Base-by-base conservation (phyloP, 2,113 vertebrate species). In the Festucalex cinctus region DNA sequence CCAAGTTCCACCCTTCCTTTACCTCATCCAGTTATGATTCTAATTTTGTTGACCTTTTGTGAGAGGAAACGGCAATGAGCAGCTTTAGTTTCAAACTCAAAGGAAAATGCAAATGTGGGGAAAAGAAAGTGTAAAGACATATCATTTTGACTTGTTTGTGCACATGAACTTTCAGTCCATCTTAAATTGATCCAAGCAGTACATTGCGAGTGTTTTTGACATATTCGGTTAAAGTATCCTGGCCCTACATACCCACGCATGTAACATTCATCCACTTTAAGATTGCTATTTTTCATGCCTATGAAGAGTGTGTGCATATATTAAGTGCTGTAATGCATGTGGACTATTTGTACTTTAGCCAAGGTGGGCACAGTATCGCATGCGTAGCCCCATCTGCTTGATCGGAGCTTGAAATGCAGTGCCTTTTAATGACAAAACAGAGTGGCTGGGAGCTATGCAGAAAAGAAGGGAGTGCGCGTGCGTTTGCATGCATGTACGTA, bases 361-460 rank as follows among this genome's bases (percentile, higher is more conserved):
- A 83, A 78, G 83, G 82, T 83, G 79, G 77, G 79, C 77, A 75
- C 86, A 76, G 82, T 81, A 75, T 65, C 77, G 85, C 85, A 83
- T 80, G 84, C 86, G 62, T 82, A 76, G 81, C 80, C 85, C 82
- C 84, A 86, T 90, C 86, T 90, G 87, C 80, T 81, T 87, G 82
- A 89, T 87, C 85, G 78, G 51, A 74, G 80, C 83, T 84, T 87
- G 79, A 85, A 86, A 86, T 81, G 84, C 86, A 83, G 86, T 86
- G 86, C 82, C 86, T 86, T 85, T 88, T 88, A 91, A 91, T 90
- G 88, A 88, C 88, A 86, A 87, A 86, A 88, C 81, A 60, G 76
- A 82, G 75, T 77, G 71, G 58, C 81, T 78, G 77, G 73, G 77
- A 80, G 76, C 81, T 83, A 83, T 75, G 74, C 62, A 65, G 69